Conservation (phyloP, 2,797 vertebrate genomes). For the Amazonetta brasiliensis region DNA sequence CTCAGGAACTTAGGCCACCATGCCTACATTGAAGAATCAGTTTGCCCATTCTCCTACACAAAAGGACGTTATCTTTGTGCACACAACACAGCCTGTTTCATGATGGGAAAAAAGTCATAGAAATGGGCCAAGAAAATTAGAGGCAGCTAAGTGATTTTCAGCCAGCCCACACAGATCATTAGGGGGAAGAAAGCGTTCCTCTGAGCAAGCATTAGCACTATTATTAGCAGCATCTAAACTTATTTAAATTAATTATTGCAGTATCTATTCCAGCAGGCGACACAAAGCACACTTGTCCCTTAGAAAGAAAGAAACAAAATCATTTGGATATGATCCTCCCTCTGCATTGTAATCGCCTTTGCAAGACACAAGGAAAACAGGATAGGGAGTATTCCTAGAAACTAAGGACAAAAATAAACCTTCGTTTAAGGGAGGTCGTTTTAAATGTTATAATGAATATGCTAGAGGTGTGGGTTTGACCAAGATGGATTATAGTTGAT, state of each 20-base stretch:
- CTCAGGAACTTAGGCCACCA: not conserved
- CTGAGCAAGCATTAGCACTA: constrained; percentile 21
- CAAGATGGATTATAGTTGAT: not conserved
- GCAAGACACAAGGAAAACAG: constrained; percentile 10
- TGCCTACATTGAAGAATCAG: not conserved
- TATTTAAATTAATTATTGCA: constrained; percentile 26
- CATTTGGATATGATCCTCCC: constrained; percentile 10
- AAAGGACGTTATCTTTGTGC: not conserved
- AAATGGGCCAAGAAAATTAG: constrained; percentile 11
- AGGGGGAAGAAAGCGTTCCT: constrained; percentile 11
- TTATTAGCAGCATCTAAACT: constrained; percentile 52
- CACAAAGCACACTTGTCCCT: not conserved
- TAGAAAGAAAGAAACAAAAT: constrained; percentile 18
- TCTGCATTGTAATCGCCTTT: constrained; percentile 7
- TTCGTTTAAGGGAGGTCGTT: not conserved
- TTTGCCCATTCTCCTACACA: not conserved
- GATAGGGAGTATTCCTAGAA: not conserved
- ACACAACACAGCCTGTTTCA: not conserved
- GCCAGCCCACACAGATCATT: constrained; percentile 35
- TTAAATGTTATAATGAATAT: not conserved
- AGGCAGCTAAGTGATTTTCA: constrained; percentile 12
- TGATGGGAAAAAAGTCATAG: not conserved
- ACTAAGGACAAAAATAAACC: not conserved
- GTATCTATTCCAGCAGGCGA: constrained; percentile 28
- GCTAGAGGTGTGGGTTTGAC: not conserved